Evolutionary conservation across 2,888 invertebrate genomes (phyloP), one percentile per base, ranked within the genome.

Genomic region (Pardosa pseudoannulata): DNA sequence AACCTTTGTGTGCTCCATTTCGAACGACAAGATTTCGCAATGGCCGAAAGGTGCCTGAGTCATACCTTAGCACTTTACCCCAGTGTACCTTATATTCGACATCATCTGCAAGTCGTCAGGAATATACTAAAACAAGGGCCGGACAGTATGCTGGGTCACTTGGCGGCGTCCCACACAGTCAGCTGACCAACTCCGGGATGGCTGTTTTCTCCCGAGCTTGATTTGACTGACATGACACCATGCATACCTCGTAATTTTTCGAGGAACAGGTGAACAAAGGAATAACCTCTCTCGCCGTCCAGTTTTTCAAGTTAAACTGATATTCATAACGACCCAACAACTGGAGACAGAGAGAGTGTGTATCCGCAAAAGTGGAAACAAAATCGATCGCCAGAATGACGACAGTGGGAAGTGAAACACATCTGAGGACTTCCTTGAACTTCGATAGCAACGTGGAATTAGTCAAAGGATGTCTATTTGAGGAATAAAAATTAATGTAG

Each of bases 1-100:
- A 98, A 98, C 92, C 93, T 98, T 31, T 98, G 98, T 92, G 98
- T 98, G 11, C 98, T 98, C 0, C 96, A 96, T 89, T 98, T 98
- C 5, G 98, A 98, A 91, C 94, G 96, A 50, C 97, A 97, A 11
- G 95, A 96, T 90, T 93, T 98, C 32, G 93, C 94, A 16, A 93
- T 94, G 79, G 98, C 98, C 0, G 96, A 96, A 89, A 93, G 94
- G 76, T 98, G 98, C 91, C 93, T 98, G 28, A 93, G 95, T 72
- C 94, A 95, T 67, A 97, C 97, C 0, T 90, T 90, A 19, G 79
- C 89, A 7, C 93, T 98, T 36, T 97, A 97, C 0, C 98, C 98
- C 0, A 93, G 94, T 86, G 98, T 98, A 91, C 96, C 96, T 90
- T 98, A 98, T 93, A 96, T 98, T 64, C 93, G 95, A 79, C 94